These are phyloP conservation scores for Stenurella melanura DNA, from an alignment of 2,888 invertebrate genomes.

Conservation along the genomic window DNA sequence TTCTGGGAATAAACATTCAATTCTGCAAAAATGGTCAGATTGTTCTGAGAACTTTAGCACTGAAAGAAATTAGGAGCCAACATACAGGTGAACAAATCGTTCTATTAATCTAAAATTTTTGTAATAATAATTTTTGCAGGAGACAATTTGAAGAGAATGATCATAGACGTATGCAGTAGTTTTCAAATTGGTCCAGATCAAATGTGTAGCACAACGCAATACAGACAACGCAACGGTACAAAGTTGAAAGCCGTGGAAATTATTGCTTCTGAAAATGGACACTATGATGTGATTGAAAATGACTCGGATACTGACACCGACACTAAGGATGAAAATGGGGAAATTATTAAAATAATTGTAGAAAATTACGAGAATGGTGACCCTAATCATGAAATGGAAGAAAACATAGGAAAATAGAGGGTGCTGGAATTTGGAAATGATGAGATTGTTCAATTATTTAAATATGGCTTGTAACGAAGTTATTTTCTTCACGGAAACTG, in stretches of 20 bases:
- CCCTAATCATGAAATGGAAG: too few species aligned
- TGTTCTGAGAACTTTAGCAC: conserved; percentile 6
- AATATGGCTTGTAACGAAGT: neutral
- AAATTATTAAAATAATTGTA: conserved; percentile 3
- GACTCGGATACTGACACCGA: neutral
- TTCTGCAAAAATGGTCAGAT: neutral
- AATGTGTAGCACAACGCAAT: neutral
- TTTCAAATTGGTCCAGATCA: conserved; percentile 7
- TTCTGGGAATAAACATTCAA: conserved; percentile 14
- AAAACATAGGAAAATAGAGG: neutral
- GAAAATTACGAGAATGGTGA: neutral
- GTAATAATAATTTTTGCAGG: too few species aligned
- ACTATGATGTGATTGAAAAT: conserved; percentile 5
- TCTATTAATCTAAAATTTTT: neutral
- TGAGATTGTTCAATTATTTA: neutral
- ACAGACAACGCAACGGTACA: conserved; percentile 1
- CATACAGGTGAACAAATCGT: conserved; percentile 2
- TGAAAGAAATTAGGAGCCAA: conserved; percentile 1
- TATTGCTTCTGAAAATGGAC: conserved; percentile 9
- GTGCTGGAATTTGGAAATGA: conserved; percentile 9
- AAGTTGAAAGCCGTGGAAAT: conserved; percentile 1
- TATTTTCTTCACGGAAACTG: too few species aligned
- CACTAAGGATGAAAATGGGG: neutral
- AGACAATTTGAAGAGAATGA: too few species aligned
- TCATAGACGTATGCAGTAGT: neutral